Evolutionary conservation across 2,797 vertebrate genomes (phyloP).

Genomic region (Macroramphosus scolopax): DNA sequence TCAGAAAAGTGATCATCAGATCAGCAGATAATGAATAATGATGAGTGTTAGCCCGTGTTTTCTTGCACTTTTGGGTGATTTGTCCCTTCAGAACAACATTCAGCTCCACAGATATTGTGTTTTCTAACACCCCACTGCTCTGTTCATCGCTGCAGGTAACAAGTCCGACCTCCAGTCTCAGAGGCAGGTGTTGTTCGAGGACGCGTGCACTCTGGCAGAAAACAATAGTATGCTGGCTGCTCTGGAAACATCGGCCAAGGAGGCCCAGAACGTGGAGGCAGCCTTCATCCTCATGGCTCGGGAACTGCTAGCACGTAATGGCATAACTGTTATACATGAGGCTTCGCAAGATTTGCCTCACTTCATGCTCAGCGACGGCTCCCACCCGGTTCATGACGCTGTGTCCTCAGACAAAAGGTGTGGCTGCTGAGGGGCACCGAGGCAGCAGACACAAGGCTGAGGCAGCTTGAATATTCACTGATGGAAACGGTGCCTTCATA

Average conservation of each 20-base stretch:
- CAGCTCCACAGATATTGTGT: not conserved
- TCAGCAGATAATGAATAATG: too few relatives aligned
- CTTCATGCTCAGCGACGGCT: slow-evolving; percentile 73
- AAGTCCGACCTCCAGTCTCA: slow-evolving; percentile 85
- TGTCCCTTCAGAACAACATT: too few relatives aligned
- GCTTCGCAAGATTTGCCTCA: slow-evolving; percentile 52
- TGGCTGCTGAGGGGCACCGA: slow-evolving; percentile 84
- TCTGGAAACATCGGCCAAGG: slow-evolving; percentile 93
- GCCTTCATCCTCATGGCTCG: slow-evolving; percentile 90
- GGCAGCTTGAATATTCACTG: too few relatives aligned
- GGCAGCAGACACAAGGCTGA: too few relatives aligned
- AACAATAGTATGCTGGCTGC: slow-evolving; percentile 84
- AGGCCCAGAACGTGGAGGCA: slow-evolving; percentile 89
- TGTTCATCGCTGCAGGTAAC: slow-evolving; percentile 79
- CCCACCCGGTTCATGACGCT: slow-evolving; percentile 73
- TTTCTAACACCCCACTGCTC: not conserved
- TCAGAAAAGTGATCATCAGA: too few relatives aligned
- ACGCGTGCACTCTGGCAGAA: slow-evolving; percentile 89
- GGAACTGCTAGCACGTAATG: slow-evolving; percentile 88
- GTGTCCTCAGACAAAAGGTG: slow-evolving; percentile 76
- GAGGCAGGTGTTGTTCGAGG: slow-evolving; percentile 89
- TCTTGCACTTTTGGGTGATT: too few relatives aligned
- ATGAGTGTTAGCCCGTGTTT: too few relatives aligned
- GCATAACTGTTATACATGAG: slow-evolving; percentile 78
- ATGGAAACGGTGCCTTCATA: too few relatives aligned